Evolutionary conservation across 1,140 invertebrate genomes (phyloP).

Genomic region (Caenorhabditis inopinata): DNA sequence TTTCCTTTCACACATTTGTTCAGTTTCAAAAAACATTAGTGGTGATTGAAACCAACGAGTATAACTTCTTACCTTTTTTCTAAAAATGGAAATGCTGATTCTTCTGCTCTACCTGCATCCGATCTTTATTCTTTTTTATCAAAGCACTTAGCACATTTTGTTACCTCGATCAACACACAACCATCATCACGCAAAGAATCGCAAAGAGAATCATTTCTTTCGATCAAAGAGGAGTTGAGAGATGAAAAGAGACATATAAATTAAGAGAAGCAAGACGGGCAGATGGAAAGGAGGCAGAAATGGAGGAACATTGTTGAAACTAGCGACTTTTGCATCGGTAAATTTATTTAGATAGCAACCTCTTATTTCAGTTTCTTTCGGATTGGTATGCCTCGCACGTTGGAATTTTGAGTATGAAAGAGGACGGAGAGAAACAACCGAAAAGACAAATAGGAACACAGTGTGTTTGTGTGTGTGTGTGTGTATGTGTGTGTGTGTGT

Average conservation of each 20-base stretch:
- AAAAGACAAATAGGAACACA: conserved; percentile 9
- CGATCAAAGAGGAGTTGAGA: background rate
- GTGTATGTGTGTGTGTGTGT: too few species aligned
- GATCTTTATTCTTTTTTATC: background rate
- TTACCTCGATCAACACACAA: background rate
- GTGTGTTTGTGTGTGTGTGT: background rate
- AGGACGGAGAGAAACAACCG: background rate
- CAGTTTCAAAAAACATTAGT: background rate
- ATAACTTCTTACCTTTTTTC: background rate
- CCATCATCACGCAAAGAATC: background rate
- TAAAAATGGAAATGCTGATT: too few species aligned
- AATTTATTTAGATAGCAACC: background rate
- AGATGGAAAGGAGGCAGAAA: background rate
- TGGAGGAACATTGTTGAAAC: conserved; percentile 12
- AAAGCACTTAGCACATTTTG: background rate
- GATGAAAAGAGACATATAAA: background rate
- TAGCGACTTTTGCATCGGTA: conserved; percentile 13
- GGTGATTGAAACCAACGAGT: background rate
- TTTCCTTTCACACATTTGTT: too few species aligned
- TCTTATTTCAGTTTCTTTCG: background rate
- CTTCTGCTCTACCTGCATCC: background rate
- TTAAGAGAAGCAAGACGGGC: background rate
- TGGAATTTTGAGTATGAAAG: background rate
- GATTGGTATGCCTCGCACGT: background rate
- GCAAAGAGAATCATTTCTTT: background rate